A percentile compares a stretch with the other conserved stretches of the same genome.
phyloP scores from a whole-genome alignment of 2,888 invertebrate genomes.

The Lasioglossum zephyrum region DNA sequence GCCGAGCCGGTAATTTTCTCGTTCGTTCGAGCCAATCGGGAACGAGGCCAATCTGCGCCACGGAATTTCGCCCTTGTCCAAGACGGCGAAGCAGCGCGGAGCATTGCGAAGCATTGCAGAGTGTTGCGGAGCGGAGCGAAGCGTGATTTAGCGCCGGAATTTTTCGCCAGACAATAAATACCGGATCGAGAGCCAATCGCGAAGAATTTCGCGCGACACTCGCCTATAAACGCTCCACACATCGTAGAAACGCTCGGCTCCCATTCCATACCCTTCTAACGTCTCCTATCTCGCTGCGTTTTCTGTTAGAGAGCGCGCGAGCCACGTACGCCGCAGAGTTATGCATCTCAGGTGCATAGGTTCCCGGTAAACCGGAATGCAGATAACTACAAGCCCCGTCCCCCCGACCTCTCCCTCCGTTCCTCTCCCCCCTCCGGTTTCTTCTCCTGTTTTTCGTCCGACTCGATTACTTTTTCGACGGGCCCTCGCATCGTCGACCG shows the following conservation, averaged over 20 bases:
- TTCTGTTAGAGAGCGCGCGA: constrained; percentile 16
- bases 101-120: not conserved
- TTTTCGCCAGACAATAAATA: constrained; percentile 38
- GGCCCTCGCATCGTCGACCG: not conserved
- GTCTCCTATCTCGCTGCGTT: constrained; percentile 35
- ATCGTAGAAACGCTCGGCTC: constrained; percentile 52
- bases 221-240: constrained; percentile 46
- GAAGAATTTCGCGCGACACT: constrained; percentile 51
- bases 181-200: constrained; percentile 36
- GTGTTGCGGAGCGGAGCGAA: not conserved
- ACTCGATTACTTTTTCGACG: constrained; percentile 67
- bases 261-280: constrained; percentile 30
- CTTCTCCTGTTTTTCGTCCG: constrained; percentile 65
- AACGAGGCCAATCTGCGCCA: constrained; percentile 4
- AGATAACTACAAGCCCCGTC: constrained; percentile 74
- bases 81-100: not conserved
- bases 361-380: constrained; percentile 79
- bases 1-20: constrained; percentile 16
- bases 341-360: constrained; percentile 79
- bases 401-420: constrained; percentile 38
- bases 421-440: constrained; percentile 17
- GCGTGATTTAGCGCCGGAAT: not conserved
- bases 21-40: constrained; percentile 1
- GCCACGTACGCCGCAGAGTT: constrained; percentile 59
- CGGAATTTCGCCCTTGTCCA: not conserved